phyloP scores from a whole-genome alignment of 2,888 invertebrate genomes.

The Thereva nobilitata region DNA sequence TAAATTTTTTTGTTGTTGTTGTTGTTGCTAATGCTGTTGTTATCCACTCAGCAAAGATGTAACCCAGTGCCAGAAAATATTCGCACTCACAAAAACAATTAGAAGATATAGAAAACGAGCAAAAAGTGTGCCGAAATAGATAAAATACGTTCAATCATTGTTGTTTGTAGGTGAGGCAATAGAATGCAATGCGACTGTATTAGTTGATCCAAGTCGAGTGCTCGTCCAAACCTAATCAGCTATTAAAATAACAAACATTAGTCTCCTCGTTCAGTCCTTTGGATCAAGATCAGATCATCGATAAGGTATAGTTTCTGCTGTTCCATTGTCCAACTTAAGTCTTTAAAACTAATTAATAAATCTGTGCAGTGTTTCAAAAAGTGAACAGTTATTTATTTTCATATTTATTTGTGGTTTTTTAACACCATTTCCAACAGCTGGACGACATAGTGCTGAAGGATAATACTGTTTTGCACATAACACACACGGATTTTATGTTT shows the following conservation, averaged over 20 bases:
- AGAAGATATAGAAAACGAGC: slow-evolving; percentile 23
- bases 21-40: slow-evolving; percentile 10
- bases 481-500: too few species aligned
- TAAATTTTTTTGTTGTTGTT: too few species aligned
- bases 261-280: slow-evolving; percentile 43
- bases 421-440: too few species aligned
- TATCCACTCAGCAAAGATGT: slow-evolving; percentile 9
- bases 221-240: slow-evolving; percentile 37
- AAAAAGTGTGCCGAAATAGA: slow-evolving; percentile 10
- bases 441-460: too few species aligned
- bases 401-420: too few species aligned
- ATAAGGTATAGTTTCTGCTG: slow-evolving; percentile 13
- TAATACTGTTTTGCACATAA: too few species aligned
- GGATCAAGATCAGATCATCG: slow-evolving; percentile 40
- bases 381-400: too few species aligned
- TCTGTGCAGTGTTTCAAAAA: too few species aligned
- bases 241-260: slow-evolving; percentile 39
- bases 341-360: neutral
- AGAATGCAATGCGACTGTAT: neutral
- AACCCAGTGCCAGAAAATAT: slow-evolving; percentile 20
- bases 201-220: slow-evolving; percentile 20
- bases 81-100: slow-evolving; percentile 30
- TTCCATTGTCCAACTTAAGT: neutral
- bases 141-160: slow-evolving; percentile 15
- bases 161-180: slow-evolving; percentile 21